A percentile compares a stretch with the other conserved stretches of the same genome.
These are phyloP conservation scores for Chamaea fasciata DNA, from an alignment of 2,113 vertebrate genomes.

Conservation along the genomic window DNA sequence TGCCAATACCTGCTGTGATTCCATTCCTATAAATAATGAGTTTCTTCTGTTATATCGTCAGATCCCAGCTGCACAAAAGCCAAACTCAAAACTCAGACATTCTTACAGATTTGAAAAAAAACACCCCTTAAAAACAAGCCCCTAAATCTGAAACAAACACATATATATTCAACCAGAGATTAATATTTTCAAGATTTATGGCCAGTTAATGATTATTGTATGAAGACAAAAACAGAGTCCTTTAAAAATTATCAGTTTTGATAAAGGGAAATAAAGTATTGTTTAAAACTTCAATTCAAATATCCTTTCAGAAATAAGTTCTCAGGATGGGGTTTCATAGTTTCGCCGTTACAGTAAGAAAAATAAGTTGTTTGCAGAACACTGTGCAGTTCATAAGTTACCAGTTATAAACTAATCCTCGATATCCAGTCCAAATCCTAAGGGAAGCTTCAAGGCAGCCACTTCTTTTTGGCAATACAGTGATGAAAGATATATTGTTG, in stretches of 20 bases:
- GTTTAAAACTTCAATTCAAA: constrained; percentile 43
- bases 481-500: constrained; percentile 80
- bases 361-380: constrained; percentile 75
- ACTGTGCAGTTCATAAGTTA: constrained; percentile 72
- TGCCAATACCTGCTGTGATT: constrained; percentile 28
- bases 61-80: constrained; percentile 42
- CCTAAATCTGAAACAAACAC: not conserved
- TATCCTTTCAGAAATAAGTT: constrained; percentile 54
- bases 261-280: not conserved
- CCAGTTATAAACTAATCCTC: constrained; percentile 73
- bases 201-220: not conserved
- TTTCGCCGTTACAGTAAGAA: constrained; percentile 68
- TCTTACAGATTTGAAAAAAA: constrained; percentile 8
- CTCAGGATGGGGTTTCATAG: constrained; percentile 49
- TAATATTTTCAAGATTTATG: constrained; percentile 8
- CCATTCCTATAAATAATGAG: constrained; percentile 1
- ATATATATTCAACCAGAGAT: constrained; percentile 24
- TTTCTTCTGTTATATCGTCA: constrained; percentile 31
- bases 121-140: not conserved
- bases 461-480: constrained; percentile 70
- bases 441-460: constrained; percentile 66
- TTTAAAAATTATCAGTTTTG: not conserved
- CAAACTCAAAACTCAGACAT: constrained; percentile 13
- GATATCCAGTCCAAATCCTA: constrained; percentile 69
- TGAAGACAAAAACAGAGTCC: not conserved